Conservation (phyloP, 2,797 vertebrate genomes). For the Alcedo atthis region DNA sequence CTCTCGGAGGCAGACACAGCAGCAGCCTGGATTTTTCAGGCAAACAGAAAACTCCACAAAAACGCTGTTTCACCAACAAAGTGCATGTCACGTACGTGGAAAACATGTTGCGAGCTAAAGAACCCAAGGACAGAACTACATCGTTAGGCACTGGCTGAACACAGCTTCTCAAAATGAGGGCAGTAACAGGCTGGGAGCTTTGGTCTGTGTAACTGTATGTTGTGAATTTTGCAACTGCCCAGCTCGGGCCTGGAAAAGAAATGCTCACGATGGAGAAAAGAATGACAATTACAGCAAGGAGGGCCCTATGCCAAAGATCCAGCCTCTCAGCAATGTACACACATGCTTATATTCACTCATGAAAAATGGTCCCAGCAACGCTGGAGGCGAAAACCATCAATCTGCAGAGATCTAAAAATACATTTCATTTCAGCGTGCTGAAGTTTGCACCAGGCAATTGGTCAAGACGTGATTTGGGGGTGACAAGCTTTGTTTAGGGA, state of each 20-base stretch:
- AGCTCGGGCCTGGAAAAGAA: neutral
- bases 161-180: neutral
- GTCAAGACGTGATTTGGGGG: neutral
- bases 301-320: neutral
- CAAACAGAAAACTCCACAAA: neutral
- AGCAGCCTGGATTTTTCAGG: neutral
- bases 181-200: neutral
- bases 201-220: neutral
- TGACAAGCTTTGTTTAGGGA: neutral
- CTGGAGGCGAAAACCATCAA: neutral
- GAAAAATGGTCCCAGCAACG: neutral
- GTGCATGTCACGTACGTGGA: neutral
- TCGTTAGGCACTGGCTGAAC: neutral
- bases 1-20: rapidly evolving
- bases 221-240: neutral
- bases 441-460: neutral
- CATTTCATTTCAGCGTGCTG: neutral
- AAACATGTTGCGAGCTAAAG: neutral
- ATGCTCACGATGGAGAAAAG: neutral
- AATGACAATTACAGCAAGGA: neutral
- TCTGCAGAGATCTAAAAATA: slow-evolving; percentile 25
- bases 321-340: neutral
- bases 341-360: neutral
- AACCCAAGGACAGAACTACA: neutral
- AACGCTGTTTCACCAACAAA: neutral